phyloP scores from a whole-genome alignment of 2,888 invertebrate species.

The Cecidostiba fungosa region DNA sequence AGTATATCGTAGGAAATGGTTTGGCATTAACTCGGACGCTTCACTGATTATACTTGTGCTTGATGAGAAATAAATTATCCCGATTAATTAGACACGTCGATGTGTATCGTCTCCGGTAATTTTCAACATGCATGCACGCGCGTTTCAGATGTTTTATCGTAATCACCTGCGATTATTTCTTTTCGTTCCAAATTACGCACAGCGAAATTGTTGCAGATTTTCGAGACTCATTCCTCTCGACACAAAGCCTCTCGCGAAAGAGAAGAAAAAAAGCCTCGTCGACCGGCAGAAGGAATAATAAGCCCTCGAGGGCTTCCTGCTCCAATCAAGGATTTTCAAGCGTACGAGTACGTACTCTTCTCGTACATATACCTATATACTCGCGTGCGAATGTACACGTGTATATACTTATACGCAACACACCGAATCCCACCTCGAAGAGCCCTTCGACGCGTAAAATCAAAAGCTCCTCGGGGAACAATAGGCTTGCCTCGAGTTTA shows the following conservation, averaged over 20 bases:
- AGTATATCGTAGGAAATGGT: neutral
- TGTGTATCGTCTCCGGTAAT: too few species aligned
- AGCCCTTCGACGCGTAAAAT: conserved; percentile 26
- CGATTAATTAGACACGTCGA: neutral
- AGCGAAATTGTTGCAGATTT: too few species aligned
- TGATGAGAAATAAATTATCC: neutral
- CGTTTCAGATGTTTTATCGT: too few species aligned
- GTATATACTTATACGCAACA: neutral
- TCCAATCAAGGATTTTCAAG: conserved; percentile 35
- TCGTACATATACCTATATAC: too few species aligned
- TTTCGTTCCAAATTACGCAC: too few species aligned
- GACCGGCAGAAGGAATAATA: conserved; percentile 20
- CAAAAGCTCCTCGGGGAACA: conserved; percentile 47
- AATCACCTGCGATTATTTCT: too few species aligned
- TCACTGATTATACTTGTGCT: neutral
- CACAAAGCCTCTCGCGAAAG: too few species aligned
- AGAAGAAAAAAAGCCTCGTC: neutral
- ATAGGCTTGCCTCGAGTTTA: conserved; percentile 4
- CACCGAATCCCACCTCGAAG: neutral
- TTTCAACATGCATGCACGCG: too few species aligned
- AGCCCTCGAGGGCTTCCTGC: conserved; percentile 24
- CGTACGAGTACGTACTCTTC: neutral
- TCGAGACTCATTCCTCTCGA: too few species aligned
- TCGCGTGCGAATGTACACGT: too few species aligned
- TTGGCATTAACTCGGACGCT: neutral